Evolutionary conservation across 2,888 invertebrate species (phyloP).

Genomic region (Andrena flavipes): DNA sequence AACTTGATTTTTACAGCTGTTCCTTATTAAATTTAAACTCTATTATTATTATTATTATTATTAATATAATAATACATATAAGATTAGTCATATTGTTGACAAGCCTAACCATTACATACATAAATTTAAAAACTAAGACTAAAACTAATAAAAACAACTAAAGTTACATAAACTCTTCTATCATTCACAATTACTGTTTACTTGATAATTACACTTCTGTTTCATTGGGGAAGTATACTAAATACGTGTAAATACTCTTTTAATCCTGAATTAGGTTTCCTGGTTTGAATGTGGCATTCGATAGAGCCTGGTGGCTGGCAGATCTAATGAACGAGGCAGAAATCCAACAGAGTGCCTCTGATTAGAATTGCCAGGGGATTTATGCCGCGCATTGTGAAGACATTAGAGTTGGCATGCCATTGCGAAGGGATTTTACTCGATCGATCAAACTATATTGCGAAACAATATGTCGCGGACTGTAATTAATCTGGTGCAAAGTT

Average conservation of each 20-base stretch:
- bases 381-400: constrained; percentile 11
- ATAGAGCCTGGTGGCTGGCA: constrained; percentile 41
- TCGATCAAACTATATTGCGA: constrained; percentile 10
- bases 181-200: too few species aligned
- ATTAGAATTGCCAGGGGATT: constrained; percentile 31
- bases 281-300: constrained; percentile 44
- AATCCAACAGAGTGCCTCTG: constrained; percentile 20
- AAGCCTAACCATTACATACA: too few species aligned
- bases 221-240: too few species aligned
- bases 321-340: constrained; percentile 53
- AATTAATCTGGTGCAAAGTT: neutral
- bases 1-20: too few species aligned
- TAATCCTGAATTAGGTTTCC: constrained; percentile 43
- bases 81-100: too few species aligned
- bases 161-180: too few species aligned
- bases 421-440: constrained; percentile 7
- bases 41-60: too few species aligned
- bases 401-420: constrained; percentile 10
- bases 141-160: too few species aligned
- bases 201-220: too few species aligned
- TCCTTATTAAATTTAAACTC: too few species aligned
- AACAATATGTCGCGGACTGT: neutral
- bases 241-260: neutral
- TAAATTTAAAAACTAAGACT: too few species aligned
- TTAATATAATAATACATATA: too few species aligned